These are phyloP conservation scores for Bryconaethiops microstoma DNA, from an alignment of 2,797 vertebrate genomes.

Conservation along the genomic window DNA sequence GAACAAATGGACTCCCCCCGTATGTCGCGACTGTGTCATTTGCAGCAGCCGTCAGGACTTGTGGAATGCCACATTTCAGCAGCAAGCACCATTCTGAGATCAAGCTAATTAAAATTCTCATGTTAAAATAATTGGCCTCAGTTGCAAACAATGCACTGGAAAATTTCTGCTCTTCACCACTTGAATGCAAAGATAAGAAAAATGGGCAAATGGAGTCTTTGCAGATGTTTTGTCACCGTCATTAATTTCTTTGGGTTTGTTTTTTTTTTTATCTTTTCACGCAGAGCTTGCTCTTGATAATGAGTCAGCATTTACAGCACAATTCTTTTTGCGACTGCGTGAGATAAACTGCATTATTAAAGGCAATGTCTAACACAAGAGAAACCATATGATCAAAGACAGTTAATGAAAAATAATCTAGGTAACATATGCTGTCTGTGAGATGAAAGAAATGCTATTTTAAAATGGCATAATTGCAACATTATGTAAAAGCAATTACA, in stretches of 20 bases:
- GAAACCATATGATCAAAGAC: not conserved
- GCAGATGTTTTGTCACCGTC: slow-evolving; percentile 55
- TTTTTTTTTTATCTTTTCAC: slow-evolving; percentile 17
- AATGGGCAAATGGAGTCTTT: slow-evolving; percentile 64
- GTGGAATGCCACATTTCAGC: slow-evolving; percentile 62
- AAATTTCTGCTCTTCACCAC: slow-evolving; percentile 70
- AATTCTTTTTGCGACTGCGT: slow-evolving; percentile 10
- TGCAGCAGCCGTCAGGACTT: slow-evolving; percentile 66
- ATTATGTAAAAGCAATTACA: not conserved
- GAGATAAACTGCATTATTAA: slow-evolving; percentile 5
- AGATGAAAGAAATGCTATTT: not conserved
- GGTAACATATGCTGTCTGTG: not conserved
- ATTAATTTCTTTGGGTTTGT: slow-evolving; percentile 20
- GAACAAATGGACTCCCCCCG: slow-evolving; percentile 62
- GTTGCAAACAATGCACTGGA: slow-evolving; percentile 71
- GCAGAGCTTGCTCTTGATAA: slow-evolving; percentile 46
- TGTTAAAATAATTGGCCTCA: slow-evolving; percentile 83
- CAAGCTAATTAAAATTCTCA: slow-evolving; percentile 79
- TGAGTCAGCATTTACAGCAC: slow-evolving; percentile 39
- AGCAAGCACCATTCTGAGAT: slow-evolving; percentile 67
- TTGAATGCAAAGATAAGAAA: slow-evolving; percentile 76
- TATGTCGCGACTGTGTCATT: slow-evolving; percentile 48
- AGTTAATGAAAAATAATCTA: not conserved
- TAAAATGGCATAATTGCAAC: not conserved
- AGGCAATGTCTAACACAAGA: not conserved